These are phyloP conservation scores for Phorcus lineatus DNA, from an alignment of 2,888 invertebrate genomes.

Conservation along the genomic window DNA sequence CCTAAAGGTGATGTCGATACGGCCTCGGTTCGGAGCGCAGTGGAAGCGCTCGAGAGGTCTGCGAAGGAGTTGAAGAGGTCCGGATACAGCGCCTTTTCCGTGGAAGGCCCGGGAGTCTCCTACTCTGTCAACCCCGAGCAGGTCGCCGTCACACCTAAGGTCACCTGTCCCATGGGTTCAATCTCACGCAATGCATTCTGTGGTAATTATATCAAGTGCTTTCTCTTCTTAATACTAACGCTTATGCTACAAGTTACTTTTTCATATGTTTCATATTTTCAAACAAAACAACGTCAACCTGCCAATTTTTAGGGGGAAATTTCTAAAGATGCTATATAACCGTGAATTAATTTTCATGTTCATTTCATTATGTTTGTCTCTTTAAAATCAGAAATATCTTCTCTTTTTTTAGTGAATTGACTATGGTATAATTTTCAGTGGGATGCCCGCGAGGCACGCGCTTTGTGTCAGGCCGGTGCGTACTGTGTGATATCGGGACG, in stretches of 20 bases:
- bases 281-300: too few relatives aligned
- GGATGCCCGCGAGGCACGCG: not conserved
- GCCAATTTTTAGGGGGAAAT: too few relatives aligned
- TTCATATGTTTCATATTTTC: too few relatives aligned
- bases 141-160: not conserved
- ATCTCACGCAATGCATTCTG: not conserved
- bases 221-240: too few relatives aligned
- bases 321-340: too few relatives aligned
- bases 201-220: not conserved
- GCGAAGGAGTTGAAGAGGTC: not conserved
- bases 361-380: too few relatives aligned
- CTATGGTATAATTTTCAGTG: not conserved
- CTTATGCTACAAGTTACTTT: too few relatives aligned
- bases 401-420: too few relatives aligned
- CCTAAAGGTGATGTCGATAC: too few relatives aligned
- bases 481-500: not conserved
- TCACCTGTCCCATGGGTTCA: not conserved
- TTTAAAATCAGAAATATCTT: too few relatives aligned
- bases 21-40: not conserved
- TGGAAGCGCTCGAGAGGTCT: not conserved
- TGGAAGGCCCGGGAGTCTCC: not conserved
- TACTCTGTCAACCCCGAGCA: not conserved
- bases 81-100: not conserved
- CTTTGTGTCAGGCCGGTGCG: not conserved
- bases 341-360: too few relatives aligned